These are phyloP conservation scores for Drosophila littoralis DNA, from an alignment of 1,140 invertebrate species.

Conservation along the genomic window DNA sequence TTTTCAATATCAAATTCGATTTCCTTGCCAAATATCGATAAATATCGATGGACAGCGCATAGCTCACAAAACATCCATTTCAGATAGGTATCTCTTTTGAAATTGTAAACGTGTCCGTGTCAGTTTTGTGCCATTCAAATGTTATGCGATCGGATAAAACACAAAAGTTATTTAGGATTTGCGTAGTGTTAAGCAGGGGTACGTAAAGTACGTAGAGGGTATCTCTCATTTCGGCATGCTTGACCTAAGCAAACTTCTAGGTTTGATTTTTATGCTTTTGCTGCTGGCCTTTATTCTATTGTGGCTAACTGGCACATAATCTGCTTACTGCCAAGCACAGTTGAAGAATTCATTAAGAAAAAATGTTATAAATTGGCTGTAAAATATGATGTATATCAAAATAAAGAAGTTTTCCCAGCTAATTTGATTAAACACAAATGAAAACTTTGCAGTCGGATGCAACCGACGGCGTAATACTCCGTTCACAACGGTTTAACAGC, in stretches of 20 bases:
- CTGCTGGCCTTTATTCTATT: neutral
- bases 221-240: neutral
- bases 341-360: neutral
- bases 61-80: too few relatives aligned
- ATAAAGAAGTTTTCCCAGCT: neutral
- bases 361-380: neutral
- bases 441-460: neutral
- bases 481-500: neutral
- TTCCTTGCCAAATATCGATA: neutral
- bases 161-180: neutral
- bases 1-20: too few relatives aligned
- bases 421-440: too few relatives aligned
- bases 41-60: neutral
- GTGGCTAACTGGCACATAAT: neutral
- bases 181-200: too few relatives aligned
- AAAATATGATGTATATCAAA: slow-evolving; percentile 7
- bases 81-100: too few relatives aligned
- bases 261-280: neutral
- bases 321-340: slow-evolving; percentile 1
- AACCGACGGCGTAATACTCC: neutral
- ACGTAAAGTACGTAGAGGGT: neutral
- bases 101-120: too few relatives aligned
- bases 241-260: too few relatives aligned
- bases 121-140: too few relatives aligned
- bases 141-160: too few relatives aligned